Percentiles rank a stretch among this genome's conserved stretches.
phyloP scores from a whole-genome alignment of 2,888 invertebrate genomes.

The Drosophila anceps region DNA sequence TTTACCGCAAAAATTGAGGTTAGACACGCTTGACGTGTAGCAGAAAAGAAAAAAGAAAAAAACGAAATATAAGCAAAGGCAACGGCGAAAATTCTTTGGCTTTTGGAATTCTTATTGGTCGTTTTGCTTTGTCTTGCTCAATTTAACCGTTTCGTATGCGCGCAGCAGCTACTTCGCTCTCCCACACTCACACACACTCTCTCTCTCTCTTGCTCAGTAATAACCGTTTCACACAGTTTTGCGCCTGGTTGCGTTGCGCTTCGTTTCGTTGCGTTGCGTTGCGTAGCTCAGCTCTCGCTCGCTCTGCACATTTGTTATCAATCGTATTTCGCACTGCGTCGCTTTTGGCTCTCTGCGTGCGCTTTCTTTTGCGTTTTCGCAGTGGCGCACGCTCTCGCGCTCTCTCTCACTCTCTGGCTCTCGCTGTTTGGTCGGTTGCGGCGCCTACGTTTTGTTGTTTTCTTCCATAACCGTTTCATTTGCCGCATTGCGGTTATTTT shows the following conservation, averaged over 20 bases:
- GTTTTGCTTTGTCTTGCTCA: conserved; percentile 49
- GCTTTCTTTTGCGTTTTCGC: conserved; percentile 51
- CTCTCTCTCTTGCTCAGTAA: conserved; percentile 26
- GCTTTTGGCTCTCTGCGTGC: conserved; percentile 45
- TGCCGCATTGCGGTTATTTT: conserved; percentile 86
- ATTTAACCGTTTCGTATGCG: conserved; percentile 57
- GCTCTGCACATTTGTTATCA: conserved; percentile 66
- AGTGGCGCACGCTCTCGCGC: conserved; percentile 12
- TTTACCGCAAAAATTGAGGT: conserved; percentile 73
- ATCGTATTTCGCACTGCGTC: conserved; percentile 60
- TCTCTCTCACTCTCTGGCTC: conserved; percentile 21
- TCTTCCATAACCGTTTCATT: conserved; percentile 84
- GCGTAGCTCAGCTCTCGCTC: too few relatives aligned
- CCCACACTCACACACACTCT: neutral
- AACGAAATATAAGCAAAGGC: conserved; percentile 28
- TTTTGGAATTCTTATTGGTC: conserved; percentile 46
- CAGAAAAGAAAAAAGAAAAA: conserved; percentile 22
- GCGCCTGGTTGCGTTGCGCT: conserved; percentile 14
- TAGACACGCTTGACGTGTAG: conserved; percentile 36
- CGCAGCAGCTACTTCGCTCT: conserved; percentile 18
- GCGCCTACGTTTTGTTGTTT: conserved; percentile 80
- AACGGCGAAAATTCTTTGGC: conserved; percentile 67
- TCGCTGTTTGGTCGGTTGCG: conserved; percentile 43
- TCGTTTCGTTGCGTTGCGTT: conserved; percentile 7
- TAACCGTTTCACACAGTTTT: conserved; percentile 78